Evolutionary conservation across 2,797 vertebrate species (phyloP), one percentile per base, ranked within the genome.

Genomic region (Acridotheres tristis): DNA sequence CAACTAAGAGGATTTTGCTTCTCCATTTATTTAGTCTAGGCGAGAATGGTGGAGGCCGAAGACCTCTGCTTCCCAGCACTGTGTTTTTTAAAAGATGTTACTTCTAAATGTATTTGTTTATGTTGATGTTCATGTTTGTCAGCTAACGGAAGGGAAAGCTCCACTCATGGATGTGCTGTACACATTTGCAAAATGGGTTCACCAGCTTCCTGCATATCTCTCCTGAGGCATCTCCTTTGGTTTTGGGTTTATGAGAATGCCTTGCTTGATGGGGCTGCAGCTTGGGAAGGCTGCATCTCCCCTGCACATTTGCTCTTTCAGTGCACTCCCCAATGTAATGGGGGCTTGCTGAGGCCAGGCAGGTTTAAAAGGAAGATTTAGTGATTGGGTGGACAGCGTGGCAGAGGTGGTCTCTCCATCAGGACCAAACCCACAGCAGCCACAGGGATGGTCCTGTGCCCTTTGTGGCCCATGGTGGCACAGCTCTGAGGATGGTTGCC

Each of bases 1-100:
- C 80, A 93, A 3, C 67, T 63, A 74, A 69, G 59, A 90, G 34
- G 57, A 61, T 85, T 85, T 86, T 2, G 10, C 45, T 47, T 91
- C 73, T 68, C 55, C 0, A 0, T 92, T 94, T 96, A 96, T 96
- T 97, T 96, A 96, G 94, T 96, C 95, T 95, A 73, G 48, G 82
- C 17, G 15, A 72, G 40, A 53, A 54, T 66, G 40, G 42, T 21
- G 10, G 7, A 84, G 72, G 61, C 73, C 4, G 10, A 90, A 89
- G 78, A 51, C 18, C 55, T 93, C 38, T 2, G 14, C 57, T 94
- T 95, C 59, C 57, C 43, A 73, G 62, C 0, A 0, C 62, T 71
- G 55, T 71, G 26, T 59, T 76, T 55, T 65, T 84, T 30, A 67
- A 76, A 73, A 94, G 34, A 32, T 87, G 74, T 93, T 87, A 29